Conservation (phyloP, 2,797 vertebrate species). For the Urocyon cinereoargenteus region DNA sequence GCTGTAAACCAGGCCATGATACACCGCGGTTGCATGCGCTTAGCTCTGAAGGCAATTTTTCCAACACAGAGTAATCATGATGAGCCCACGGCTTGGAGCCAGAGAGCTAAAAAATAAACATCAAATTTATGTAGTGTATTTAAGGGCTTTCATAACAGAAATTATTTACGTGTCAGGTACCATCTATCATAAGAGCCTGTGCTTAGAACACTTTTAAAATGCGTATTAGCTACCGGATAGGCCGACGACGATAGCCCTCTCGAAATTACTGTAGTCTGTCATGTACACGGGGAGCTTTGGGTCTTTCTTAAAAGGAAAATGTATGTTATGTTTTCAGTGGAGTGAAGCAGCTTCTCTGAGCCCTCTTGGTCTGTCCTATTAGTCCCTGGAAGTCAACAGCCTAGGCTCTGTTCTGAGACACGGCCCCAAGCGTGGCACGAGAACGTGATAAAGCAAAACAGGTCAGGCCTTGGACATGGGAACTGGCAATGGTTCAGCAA, state of each 20-base stretch:
- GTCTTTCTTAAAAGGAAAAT: background rate
- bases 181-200: background rate
- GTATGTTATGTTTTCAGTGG: background rate
- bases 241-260: background rate
- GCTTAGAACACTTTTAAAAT: conserved; percentile 46
- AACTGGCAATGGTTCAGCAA: background rate
- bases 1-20: background rate
- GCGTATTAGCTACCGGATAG: background rate
- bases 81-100: background rate
- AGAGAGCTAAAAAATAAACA: conserved; percentile 7
- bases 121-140: conserved; percentile 30
- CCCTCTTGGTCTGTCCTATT: background rate
- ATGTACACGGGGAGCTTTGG: background rate
- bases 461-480: background rate
- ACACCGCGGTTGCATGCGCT: rapidly evolving
- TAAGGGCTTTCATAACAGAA: conserved; percentile 55
- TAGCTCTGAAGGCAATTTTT: background rate
- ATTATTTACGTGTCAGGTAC: conserved; percentile 2
- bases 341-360: background rate
- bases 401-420: background rate
- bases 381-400: background rate
- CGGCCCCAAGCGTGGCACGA: rapidly evolving
- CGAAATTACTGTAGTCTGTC: background rate
- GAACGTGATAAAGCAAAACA: background rate
- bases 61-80: background rate